Percentiles rank a stretch among this genome's conserved stretches.
Conservation (phyloP, 35 echinoderm and acorn worm genomes). For the Hemicentrotus pulcherrimus region DNA sequence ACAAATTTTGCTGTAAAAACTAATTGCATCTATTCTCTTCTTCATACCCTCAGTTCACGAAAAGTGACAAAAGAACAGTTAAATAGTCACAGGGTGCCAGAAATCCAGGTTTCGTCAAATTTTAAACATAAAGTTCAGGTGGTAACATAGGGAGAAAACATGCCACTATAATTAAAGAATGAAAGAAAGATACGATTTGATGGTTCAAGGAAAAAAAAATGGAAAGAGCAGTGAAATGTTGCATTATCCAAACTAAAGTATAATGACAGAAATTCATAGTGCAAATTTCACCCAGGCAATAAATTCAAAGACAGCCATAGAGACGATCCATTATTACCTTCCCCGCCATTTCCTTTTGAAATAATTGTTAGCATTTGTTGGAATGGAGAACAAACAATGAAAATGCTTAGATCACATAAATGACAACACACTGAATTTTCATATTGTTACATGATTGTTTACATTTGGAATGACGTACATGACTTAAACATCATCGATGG, state of each 20-base stretch:
- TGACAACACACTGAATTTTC: neutral
- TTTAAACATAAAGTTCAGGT: too few species aligned
- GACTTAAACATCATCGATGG: too few species aligned
- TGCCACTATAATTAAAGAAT: neutral
- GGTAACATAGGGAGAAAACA: neutral
- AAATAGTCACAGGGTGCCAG: too few species aligned
- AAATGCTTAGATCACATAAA: neutral
- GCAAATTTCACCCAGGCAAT: neutral
- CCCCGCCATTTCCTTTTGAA: neutral
- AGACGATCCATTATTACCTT: neutral
- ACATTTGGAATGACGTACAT: too few species aligned
- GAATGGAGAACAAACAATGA: slow-evolving; percentile 4
- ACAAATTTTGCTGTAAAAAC: too few species aligned
- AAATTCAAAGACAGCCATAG: neutral
- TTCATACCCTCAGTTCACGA: too few species aligned
- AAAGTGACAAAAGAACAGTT: too few species aligned
- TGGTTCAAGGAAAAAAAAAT: neutral
- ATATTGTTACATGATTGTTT: too few species aligned
- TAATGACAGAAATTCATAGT: neutral
- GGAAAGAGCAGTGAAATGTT: neutral
- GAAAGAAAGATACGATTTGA: neutral
- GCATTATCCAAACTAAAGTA: neutral
- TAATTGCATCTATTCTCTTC: too few species aligned
- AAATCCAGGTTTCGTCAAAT: too few species aligned
- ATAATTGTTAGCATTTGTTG: slow-evolving; percentile 6